Evolutionary conservation across 2,797 vertebrate species (phyloP), one percentile per base, ranked within the genome.

Genomic region (Myotis planiceps): DNA sequence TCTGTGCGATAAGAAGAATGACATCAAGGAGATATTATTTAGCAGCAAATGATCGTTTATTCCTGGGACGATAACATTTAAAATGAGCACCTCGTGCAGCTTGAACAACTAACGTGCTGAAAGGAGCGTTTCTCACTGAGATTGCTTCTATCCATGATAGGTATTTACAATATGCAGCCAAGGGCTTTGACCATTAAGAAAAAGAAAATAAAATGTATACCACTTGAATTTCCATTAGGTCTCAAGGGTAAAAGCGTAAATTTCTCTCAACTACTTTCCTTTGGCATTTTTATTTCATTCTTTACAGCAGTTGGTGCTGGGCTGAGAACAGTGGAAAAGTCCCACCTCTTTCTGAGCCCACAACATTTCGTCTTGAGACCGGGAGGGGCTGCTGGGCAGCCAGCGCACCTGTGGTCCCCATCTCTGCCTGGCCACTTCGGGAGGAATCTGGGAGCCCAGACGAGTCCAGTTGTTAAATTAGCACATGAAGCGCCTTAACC

Each of bases 111-210:
- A 55, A 53, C 19, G 51, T 34, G 60, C 45, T 21, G 49, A 65
- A 65, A 78, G 23, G 60, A 82, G 47, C 81, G 49, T 95, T 81
- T 81, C 93, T 93, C 84, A 47, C 80, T 5, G 66, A 82, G 37
- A 94, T 81, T 65, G 29, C 93, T 85, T 88, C 92, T 69, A 60
- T 90, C 65, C n/a, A 18, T 82, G 83, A 49, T 71, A 80, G 45
- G 51, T 88, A 88, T 93, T 97, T 96, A 65, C 47, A 72, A 63
- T 75, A 94, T 42, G 60, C 74, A 95, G 78, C 81, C 74, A 53
- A 95, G 51, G 90, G 68, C 74, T 94, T 49, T 92, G 87, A 58
- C 92, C 84, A 93, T 93, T 95, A 95, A 94, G 92, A 85, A 88
- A 90, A 97, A 86, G 90, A 94, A 92, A 86, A 94, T 71, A 83